Conservation (phyloP, 1,140 invertebrate species). For the Babylonia areolata region DNA sequence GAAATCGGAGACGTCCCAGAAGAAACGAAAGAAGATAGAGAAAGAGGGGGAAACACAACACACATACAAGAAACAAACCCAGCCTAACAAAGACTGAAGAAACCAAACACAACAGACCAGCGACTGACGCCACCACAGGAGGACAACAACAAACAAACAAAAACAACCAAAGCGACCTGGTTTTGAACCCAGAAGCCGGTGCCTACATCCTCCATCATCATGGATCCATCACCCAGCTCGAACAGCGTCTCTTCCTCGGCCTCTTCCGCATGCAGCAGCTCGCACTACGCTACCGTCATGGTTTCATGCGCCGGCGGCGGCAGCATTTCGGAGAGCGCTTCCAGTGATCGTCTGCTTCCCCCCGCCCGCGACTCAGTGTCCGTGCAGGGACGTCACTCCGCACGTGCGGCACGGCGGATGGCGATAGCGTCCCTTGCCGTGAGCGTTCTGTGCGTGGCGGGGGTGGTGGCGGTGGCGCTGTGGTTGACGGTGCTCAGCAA, state of each 20-base stretch:
- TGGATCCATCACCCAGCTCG: not conserved
- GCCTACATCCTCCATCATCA: not conserved
- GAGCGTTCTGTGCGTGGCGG: not conserved
- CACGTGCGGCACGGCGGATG: too few species aligned
- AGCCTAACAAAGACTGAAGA: not conserved
- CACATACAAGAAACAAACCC: not conserved
- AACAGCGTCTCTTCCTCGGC: not conserved
- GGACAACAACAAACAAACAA: too few species aligned
- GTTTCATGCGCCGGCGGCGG: not conserved
- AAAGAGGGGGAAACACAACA: not conserved
- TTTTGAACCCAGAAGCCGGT: not conserved
- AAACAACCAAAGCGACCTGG: not conserved
- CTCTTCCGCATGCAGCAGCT: not conserved
- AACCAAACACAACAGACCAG: not conserved
- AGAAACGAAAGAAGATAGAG: not conserved
- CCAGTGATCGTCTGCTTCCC: not conserved
- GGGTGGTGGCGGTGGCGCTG: not conserved
- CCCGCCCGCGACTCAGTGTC: not conserved
- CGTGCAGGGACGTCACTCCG: not conserved
- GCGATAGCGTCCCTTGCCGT: conserved; percentile 9
- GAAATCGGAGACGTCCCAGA: not conserved
- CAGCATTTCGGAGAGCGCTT: too few species aligned
- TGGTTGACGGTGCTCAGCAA: not conserved
- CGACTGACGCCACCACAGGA: too few species aligned
- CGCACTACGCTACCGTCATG: not conserved